A percentile compares a stretch with the other conserved stretches of the same genome.
phyloP scores from a whole-genome alignment of 2,888 invertebrate genomes.

The Napeogenes inachia region DNA sequence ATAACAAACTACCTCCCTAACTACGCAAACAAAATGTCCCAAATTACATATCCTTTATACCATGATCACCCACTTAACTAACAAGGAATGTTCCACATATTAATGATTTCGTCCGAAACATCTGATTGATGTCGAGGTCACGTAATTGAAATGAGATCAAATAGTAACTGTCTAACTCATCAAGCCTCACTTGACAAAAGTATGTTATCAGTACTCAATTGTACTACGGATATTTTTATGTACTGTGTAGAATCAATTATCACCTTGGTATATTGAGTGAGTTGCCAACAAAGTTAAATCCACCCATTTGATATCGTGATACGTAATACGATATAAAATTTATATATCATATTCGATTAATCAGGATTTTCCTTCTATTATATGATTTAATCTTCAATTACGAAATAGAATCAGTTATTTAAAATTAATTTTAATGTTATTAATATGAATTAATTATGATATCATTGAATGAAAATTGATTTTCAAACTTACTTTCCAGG shows the following conservation, averaged over 20 bases:
- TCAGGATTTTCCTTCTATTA: too few relatives aligned
- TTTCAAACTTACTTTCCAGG: slow-evolving; percentile 73
- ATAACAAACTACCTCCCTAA: too few relatives aligned
- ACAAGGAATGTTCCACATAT: background rate
- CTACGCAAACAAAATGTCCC: too few relatives aligned
- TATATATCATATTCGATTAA: background rate
- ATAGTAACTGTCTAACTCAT: slow-evolving; percentile 28
- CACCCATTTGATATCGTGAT: background rate
- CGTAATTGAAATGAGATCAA: slow-evolving; percentile 26
- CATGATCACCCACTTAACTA: background rate
- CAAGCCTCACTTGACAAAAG: slow-evolving; percentile 13
- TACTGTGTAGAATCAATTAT: background rate
- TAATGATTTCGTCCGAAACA: slow-evolving; percentile 12
- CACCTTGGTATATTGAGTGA: background rate
- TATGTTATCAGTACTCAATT: slow-evolving; percentile 1
- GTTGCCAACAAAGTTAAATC: background rate
- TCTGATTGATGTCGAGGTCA: slow-evolving; percentile 38
- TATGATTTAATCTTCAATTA: too few relatives aligned
- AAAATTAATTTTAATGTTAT: too few relatives aligned
- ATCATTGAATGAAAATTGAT: too few relatives aligned
- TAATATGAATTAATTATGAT: too few relatives aligned
- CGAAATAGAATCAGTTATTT: too few relatives aligned
- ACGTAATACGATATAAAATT: background rate
- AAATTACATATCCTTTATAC: background rate
- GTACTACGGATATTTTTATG: background rate